A percentile compares a stretch with the other conserved stretches of the same genome.
Conservation (phyloP, 2,797 vertebrate genomes). For the Holocentrus rufus region DNA sequence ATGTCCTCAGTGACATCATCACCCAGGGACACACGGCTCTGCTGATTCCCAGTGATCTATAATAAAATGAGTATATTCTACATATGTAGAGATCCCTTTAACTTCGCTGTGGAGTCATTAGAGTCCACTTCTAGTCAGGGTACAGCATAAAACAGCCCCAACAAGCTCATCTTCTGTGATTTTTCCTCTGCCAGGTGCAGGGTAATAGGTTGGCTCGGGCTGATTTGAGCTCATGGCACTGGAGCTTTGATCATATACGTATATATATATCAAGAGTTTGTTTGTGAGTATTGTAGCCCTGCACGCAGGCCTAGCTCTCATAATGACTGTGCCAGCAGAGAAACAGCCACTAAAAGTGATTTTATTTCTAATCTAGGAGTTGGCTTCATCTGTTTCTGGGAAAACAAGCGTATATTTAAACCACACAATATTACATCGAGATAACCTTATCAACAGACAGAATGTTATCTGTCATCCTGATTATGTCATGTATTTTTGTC, state of each 20-base stretch:
- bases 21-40: constrained; percentile 42
- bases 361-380: constrained; percentile 45
- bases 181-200: constrained; percentile 55
- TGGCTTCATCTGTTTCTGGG: constrained; percentile 38
- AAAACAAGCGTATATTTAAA: constrained; percentile 45
- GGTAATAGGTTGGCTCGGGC: constrained; percentile 15
- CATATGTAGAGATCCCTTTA: constrained; percentile 30
- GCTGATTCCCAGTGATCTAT: too few relatives aligned
- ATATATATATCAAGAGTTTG: constrained; percentile 48
- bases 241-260: constrained; percentile 68
- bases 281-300: constrained; percentile 5
- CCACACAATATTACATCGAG: constrained; percentile 57
- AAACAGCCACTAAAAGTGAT: constrained; percentile 30
- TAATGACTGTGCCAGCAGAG: constrained; percentile 14
- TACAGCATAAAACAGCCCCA: constrained; percentile 42
- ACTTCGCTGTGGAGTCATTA: constrained; percentile 53
- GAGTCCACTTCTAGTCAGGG: constrained; percentile 46
- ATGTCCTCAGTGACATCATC: constrained; percentile 76
- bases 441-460: constrained; percentile 72
- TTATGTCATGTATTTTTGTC: constrained; percentile 76
- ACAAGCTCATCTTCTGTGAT: constrained; percentile 55
- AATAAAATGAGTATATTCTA: too few relatives aligned
- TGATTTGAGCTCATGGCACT: constrained; percentile 11
- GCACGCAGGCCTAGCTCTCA: not conserved
- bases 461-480: constrained; percentile 74